Conservation (phyloP, 2,113 vertebrate species). For the Cololabis saira region DNA sequence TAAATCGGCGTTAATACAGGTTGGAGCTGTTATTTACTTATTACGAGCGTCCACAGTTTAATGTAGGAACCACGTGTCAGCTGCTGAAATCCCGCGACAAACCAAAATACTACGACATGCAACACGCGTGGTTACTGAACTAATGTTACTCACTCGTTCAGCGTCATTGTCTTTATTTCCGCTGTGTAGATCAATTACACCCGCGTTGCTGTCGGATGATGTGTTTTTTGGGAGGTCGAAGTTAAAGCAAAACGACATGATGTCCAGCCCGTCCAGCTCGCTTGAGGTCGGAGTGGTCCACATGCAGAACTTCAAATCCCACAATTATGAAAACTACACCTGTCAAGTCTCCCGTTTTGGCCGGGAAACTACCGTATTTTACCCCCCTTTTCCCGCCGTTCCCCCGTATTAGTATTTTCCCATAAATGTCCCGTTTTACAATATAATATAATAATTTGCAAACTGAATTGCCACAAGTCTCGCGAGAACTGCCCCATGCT, state of each 20-base stretch:
- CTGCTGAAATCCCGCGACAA: not conserved
- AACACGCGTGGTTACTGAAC: not conserved
- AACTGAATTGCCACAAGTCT: no score
- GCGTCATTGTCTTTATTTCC: conserved; percentile 18
- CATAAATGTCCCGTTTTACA: not conserved
- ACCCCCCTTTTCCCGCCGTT: no score
- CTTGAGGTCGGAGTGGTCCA: conserved; percentile 1
- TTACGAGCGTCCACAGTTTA: no score
- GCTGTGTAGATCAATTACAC: conserved; percentile 6
- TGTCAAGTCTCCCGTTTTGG: no score
- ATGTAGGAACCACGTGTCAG: no score
- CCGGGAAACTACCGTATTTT: no score
- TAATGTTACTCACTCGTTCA: conserved; percentile 63
- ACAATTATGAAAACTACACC: no score
- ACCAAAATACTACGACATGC: not conserved
- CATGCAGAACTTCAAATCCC: conserved; percentile 69
- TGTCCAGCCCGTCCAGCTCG: not conserved
- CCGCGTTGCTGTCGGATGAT: not conserved
- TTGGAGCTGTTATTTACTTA: no score
- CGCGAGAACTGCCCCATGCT: no score
- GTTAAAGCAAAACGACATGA: conserved; percentile 84
- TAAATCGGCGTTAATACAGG: no score
- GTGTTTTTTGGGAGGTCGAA: conserved; percentile 68
- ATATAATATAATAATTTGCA: no score
- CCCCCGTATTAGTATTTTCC: not conserved